A percentile compares a stretch with the other conserved stretches of the same genome.
These are phyloP conservation scores for Dynastes tityus DNA, from an alignment of 2,888 invertebrate species.

Conservation along the genomic window DNA sequence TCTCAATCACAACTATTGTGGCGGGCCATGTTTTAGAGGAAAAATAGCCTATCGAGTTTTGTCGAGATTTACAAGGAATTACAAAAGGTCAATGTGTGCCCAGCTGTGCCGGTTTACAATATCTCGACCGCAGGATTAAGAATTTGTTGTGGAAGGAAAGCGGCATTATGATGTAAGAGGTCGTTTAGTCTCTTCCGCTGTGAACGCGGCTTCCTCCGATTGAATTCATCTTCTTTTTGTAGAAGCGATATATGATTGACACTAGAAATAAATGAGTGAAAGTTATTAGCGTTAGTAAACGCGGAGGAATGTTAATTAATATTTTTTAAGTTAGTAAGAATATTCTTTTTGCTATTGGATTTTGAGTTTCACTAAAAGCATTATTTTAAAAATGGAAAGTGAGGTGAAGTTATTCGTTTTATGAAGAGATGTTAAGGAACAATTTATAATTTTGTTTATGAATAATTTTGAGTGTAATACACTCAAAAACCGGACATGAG, in stretches of 20 bases:
- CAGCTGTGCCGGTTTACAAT: slow-evolving; percentile 56
- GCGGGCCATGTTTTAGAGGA: slow-evolving; percentile 28
- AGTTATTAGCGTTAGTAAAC: not conserved
- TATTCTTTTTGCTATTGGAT: no score
- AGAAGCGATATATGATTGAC: not conserved
- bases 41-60: slow-evolving; percentile 50
- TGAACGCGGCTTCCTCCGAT: slow-evolving; percentile 13
- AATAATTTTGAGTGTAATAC: no score
- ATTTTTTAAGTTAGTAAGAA: no score
- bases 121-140: slow-evolving; percentile 58
- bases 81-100: slow-evolving; percentile 58
- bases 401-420: no score
- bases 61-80: slow-evolving; percentile 49
- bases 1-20: slow-evolving; percentile 36
- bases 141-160: slow-evolving; percentile 48
- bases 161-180: slow-evolving; percentile 38
- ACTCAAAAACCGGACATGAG: no score
- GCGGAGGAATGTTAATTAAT: no score
- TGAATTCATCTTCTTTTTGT: not conserved
- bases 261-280: not conserved
- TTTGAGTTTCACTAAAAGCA: no score
- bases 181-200: slow-evolving; percentile 43
- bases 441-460: no score
- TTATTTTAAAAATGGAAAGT: no score
- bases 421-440: no score